Conservation (phyloP, 2,113 vertebrate genomes). For the Thymallus thymallus region DNA sequence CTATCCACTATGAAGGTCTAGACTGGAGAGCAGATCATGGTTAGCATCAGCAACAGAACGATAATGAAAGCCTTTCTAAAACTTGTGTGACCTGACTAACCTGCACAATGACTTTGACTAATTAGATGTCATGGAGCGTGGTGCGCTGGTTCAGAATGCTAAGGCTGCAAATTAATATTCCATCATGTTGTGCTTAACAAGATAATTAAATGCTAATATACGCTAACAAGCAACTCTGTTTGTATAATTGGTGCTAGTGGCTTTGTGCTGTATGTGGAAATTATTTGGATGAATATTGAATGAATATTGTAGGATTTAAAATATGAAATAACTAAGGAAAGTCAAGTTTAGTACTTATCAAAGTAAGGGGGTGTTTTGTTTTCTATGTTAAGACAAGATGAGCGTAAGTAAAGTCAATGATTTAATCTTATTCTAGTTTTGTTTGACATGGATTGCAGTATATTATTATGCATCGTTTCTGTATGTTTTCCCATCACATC, state of each 20-base stretch:
- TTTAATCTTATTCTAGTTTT: background rate
- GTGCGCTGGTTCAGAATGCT: slow-evolving; percentile 32
- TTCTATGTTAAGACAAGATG: too few species aligned
- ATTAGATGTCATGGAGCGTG: slow-evolving; percentile 44
- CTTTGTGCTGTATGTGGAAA: background rate
- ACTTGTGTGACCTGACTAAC: slow-evolving; percentile 50
- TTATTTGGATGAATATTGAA: background rate
- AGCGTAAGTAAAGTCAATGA: background rate
- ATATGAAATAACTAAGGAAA: too few species aligned
- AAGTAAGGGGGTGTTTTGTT: background rate
- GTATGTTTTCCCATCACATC: background rate
- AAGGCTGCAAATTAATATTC: slow-evolving; percentile 41
- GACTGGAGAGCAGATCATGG: slow-evolving; percentile 15
- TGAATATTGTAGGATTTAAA: too few species aligned
- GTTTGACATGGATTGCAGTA: background rate
- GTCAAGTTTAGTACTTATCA: too few species aligned
- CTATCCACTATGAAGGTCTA: slow-evolving; percentile 14
- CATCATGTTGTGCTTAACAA: slow-evolving; percentile 30
- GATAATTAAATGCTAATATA: slow-evolving; percentile 33
- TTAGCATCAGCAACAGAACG: slow-evolving; percentile 22
- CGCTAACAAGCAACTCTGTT: slow-evolving; percentile 7
- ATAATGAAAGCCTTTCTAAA: slow-evolving; percentile 38
- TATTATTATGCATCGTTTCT: background rate
- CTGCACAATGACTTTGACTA: slow-evolving; percentile 48
- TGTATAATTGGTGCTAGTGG: background rate